Percentiles rank a stretch among this genome's conserved stretches.
Evolutionary conservation across 2,113 vertebrate species (phyloP).

Genomic region (Opisthocomus hoazin): DNA sequence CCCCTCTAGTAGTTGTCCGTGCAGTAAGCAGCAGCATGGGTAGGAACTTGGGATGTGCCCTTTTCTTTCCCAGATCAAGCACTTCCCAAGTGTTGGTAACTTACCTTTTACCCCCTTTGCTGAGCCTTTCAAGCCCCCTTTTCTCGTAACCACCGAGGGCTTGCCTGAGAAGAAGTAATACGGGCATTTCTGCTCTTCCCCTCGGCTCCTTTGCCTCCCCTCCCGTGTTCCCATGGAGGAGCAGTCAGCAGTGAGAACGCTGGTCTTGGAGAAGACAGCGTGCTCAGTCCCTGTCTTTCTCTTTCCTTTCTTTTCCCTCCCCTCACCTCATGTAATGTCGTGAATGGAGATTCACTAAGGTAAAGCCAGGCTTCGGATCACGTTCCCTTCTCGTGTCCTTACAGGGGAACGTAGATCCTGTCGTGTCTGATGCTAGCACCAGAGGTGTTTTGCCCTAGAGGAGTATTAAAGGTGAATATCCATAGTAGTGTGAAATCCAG

Average conservation of each 20-base stretch:
- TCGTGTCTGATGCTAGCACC: accelerated
- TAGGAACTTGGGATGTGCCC: background rate
- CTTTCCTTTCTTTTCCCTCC: background rate
- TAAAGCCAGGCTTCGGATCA: background rate
- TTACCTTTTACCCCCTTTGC: background rate
- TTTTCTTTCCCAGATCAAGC: background rate
- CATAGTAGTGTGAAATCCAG: background rate
- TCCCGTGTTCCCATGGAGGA: background rate
- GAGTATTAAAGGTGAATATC: background rate
- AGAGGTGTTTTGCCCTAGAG: background rate
- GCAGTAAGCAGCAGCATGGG: background rate
- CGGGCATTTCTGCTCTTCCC: background rate
- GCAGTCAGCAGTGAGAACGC: background rate
- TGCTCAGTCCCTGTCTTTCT: background rate
- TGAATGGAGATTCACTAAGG: background rate
- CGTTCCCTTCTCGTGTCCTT: background rate
- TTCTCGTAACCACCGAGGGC: background rate
- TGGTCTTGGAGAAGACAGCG: background rate
- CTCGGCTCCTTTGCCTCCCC: background rate
- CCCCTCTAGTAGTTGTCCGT: background rate
- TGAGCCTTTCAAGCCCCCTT: background rate
- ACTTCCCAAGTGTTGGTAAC: background rate
- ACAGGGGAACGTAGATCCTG: background rate
- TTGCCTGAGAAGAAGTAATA: background rate
- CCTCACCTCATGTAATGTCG: background rate